These are phyloP conservation scores for Apodemia duryi DNA, from an alignment of 2,888 invertebrate genomes.

Conservation along the genomic window DNA sequence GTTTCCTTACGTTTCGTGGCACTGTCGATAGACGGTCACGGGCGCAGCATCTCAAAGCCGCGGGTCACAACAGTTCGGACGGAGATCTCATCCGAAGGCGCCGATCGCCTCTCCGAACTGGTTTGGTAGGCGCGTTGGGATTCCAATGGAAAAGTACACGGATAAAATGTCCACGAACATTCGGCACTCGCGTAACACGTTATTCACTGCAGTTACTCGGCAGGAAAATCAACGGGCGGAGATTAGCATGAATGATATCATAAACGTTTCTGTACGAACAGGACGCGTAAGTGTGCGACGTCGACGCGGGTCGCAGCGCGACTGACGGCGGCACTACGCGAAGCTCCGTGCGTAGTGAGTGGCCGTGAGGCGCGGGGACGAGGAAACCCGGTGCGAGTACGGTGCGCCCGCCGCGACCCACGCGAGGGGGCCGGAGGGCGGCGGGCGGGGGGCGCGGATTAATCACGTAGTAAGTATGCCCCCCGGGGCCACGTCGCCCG, in stretches of 20 bases:
- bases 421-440: slow-evolving; percentile 44
- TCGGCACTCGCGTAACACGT: slow-evolving; percentile 68
- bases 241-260: slow-evolving; percentile 74
- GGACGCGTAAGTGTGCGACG: slow-evolving; percentile 51
- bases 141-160: slow-evolving; percentile 69
- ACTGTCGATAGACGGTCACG: slow-evolving; percentile 75
- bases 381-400: slow-evolving; percentile 78
- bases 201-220: slow-evolving; percentile 63
- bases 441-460: no score
- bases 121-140: slow-evolving; percentile 56
- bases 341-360: slow-evolving; percentile 75
- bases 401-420: slow-evolving; percentile 59
- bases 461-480: slow-evolving; percentile 66
- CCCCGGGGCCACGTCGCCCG: slow-evolving; percentile 22
- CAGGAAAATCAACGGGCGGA: slow-evolving; percentile 69
- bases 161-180: slow-evolving; percentile 63
- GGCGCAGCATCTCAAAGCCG: slow-evolving; percentile 73
- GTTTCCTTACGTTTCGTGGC: slow-evolving; percentile 78
- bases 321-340: slow-evolving; percentile 72
- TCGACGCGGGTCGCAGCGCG: slow-evolving; percentile 74
- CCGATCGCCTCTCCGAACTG: slow-evolving; percentile 61
- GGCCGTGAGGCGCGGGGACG: slow-evolving; percentile 79
- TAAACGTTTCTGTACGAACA: slow-evolving; percentile 41
- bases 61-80: slow-evolving; percentile 58
- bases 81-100: slow-evolving; percentile 66